These are phyloP conservation scores for Hipposideros armiger DNA, from an alignment of 2,113 vertebrate genomes.

Conservation along the genomic window DNA sequence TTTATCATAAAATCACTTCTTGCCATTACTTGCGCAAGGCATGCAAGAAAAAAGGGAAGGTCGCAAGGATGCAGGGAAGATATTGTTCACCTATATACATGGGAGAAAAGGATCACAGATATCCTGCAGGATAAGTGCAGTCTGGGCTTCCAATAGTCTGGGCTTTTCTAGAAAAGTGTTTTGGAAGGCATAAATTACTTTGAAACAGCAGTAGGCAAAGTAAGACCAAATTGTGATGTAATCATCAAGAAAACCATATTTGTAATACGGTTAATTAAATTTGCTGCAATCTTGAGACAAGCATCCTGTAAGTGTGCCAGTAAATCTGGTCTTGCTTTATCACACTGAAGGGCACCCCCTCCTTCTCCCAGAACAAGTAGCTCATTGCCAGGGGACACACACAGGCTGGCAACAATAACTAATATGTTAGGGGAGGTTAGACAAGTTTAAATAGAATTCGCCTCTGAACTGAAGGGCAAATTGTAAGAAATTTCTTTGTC, in stretches of 20 bases:
- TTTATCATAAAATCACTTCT: background rate
- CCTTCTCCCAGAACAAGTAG: constrained; percentile 71
- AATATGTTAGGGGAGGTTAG: constrained; percentile 86
- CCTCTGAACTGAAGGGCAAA: constrained; percentile 87
- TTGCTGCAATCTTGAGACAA: constrained; percentile 86
- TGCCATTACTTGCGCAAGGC: background rate
- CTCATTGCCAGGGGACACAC: constrained; percentile 82
- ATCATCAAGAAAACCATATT: constrained; percentile 88
- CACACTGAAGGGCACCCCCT: constrained; percentile 84
- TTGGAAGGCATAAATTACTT: constrained; percentile 83
- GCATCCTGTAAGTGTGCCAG: constrained; percentile 85
- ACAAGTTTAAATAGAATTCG: constrained; percentile 87
- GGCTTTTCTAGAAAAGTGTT: constrained; percentile 82
- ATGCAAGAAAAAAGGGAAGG: background rate
- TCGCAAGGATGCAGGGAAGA: background rate
- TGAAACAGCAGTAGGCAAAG: constrained; percentile 84
- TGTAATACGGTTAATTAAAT: constrained; percentile 91
- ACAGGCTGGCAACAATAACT: constrained; percentile 85
- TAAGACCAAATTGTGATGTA: constrained; percentile 87
- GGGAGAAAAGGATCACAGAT: constrained; percentile 46
- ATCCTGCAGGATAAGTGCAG: background rate
- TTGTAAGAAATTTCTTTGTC: constrained; percentile 87
- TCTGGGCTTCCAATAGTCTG: constrained; percentile 64
- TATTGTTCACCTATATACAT: background rate
- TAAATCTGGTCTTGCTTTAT: constrained; percentile 86